These are phyloP conservation scores for Conopomorpha cramerella DNA, from an alignment of 1,140 invertebrate species.

Conservation along the genomic window DNA sequence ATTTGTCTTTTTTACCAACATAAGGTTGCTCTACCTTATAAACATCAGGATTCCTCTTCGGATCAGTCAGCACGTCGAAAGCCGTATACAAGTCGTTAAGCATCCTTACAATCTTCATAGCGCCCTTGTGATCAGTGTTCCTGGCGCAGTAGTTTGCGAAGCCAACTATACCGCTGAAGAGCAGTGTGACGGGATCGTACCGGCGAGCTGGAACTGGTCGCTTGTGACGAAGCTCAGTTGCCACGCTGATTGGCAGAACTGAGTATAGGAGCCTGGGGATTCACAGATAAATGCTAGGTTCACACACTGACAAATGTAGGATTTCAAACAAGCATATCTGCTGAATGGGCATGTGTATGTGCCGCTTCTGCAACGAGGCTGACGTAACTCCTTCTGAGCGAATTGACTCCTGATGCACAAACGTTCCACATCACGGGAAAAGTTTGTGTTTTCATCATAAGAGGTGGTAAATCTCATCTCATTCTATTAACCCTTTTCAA, in stretches of 20 bases:
- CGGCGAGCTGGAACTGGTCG: conserved; percentile 83
- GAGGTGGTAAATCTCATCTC: too few species aligned
- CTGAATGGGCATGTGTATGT: too few species aligned
- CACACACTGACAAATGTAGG: too few species aligned
- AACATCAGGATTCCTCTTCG: conserved; percentile 88
- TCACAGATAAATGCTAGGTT: too few species aligned
- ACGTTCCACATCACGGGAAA: too few species aligned
- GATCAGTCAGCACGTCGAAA: conserved; percentile 90
- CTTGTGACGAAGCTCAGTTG: conserved; percentile 88
- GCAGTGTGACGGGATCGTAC: conserved; percentile 86
- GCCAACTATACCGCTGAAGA: conserved; percentile 94
- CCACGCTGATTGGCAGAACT: conserved; percentile 90
- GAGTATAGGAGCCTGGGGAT: conserved; percentile 93
- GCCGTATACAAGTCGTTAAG: conserved; percentile 90
- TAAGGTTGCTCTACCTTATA: conserved; percentile 78
- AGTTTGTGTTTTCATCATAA: too few species aligned
- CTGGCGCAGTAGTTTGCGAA: conserved; percentile 87
- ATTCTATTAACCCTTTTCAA: too few species aligned
- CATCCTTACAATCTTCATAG: conserved; percentile 92
- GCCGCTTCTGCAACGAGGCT: too few species aligned
- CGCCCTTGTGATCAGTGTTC: conserved; percentile 83
- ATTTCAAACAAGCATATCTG: too few species aligned
- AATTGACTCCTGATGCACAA: too few species aligned
- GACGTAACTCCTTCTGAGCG: too few species aligned
- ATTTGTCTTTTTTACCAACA: too few species aligned